These are phyloP conservation scores for Andrena dorsata DNA, from an alignment of 2,888 invertebrate genomes.

Conservation along the genomic window DNA sequence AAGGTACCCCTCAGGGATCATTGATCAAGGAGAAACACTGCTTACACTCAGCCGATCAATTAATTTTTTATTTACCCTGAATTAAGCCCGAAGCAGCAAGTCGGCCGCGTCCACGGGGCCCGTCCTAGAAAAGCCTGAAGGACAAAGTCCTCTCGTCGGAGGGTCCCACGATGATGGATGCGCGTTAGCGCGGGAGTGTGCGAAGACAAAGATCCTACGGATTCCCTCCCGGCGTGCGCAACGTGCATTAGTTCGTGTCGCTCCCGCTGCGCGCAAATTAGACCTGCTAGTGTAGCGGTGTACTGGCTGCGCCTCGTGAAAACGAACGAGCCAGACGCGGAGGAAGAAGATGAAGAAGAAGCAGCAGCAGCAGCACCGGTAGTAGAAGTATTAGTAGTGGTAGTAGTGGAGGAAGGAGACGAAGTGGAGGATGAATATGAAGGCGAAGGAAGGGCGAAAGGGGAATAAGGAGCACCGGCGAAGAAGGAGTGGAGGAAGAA, in stretches of 20 bases:
- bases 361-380: slow-evolving; percentile 35
- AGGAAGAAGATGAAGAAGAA: slow-evolving; percentile 37
- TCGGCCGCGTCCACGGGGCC: neutral
- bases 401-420: slow-evolving; percentile 1
- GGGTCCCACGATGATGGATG: slow-evolving; percentile 79
- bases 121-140: slow-evolving; percentile 32
- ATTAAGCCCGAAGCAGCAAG: neutral
- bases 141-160: slow-evolving; percentile 53
- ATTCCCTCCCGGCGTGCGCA: slow-evolving; percentile 80
- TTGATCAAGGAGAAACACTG: too few species aligned
- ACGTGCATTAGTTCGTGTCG: slow-evolving; percentile 83
- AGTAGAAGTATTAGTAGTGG: slow-evolving; percentile 5
- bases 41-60: neutral
- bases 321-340: slow-evolving; percentile 20
- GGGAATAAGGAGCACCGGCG: slow-evolving; percentile 3
- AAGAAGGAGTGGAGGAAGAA: slow-evolving; percentile 22
- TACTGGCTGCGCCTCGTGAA: slow-evolving; percentile 61
- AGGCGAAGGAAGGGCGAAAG: slow-evolving; percentile 25
- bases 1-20: too few species aligned
- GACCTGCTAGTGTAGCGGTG: slow-evolving; percentile 75
- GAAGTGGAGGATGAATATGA: neutral
- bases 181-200: slow-evolving; percentile 82
- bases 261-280: slow-evolving; percentile 84
- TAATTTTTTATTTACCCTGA: neutral
- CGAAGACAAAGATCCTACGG: slow-evolving; percentile 80